Evolutionary conservation across 2,888 invertebrate species (phyloP).

Genomic region (Clostera curtula): DNA sequence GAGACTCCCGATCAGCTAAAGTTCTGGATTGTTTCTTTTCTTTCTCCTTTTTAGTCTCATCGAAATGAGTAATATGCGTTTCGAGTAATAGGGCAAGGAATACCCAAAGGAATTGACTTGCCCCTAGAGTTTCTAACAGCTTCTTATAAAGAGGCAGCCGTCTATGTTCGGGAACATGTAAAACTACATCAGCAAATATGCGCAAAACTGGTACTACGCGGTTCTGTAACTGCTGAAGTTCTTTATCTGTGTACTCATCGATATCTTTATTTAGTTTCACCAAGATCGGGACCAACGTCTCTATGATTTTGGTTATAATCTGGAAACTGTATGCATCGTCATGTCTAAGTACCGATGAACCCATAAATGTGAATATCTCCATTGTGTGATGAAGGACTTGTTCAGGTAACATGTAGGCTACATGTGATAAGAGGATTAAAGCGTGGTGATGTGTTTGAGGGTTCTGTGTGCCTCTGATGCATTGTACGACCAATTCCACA

Average conservation of each 20-base stretch:
- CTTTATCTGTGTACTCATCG: slow-evolving; percentile 46
- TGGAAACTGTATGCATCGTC: slow-evolving; percentile 97
- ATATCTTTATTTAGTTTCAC: slow-evolving; percentile 66
- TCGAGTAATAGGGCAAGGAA: slow-evolving; percentile 83
- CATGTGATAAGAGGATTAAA: slow-evolving; percentile 85
- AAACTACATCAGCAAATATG: slow-evolving; percentile 92
- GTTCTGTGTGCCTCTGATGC: slow-evolving; percentile 91
- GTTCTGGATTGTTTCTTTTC: slow-evolving; percentile 38
- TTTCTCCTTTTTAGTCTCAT: slow-evolving; percentile 54
- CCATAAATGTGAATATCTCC: slow-evolving; percentile 98
- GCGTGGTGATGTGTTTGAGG: slow-evolving; percentile 98
- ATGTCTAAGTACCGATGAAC: slow-evolving; percentile 91
- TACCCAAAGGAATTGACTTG: slow-evolving; percentile 79
- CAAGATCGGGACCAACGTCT: slow-evolving; percentile 91
- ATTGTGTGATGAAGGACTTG: slow-evolving; percentile 95
- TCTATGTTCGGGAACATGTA: slow-evolving; percentile 95
- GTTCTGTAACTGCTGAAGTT: slow-evolving; percentile 52
- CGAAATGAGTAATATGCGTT: slow-evolving; percentile 77
- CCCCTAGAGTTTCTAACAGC: slow-evolving; percentile 82
- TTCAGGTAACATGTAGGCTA: slow-evolving; percentile 85
- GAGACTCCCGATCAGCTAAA: slow-evolving; percentile 57
- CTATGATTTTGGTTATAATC: slow-evolving; percentile 91
- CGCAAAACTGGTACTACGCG: slow-evolving; percentile 81
- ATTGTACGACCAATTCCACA: slow-evolving; percentile 88
- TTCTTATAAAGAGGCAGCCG: slow-evolving; percentile 86